Conservation (phyloP, 2,113 vertebrate genomes). For the Harpagus bidentatus region DNA sequence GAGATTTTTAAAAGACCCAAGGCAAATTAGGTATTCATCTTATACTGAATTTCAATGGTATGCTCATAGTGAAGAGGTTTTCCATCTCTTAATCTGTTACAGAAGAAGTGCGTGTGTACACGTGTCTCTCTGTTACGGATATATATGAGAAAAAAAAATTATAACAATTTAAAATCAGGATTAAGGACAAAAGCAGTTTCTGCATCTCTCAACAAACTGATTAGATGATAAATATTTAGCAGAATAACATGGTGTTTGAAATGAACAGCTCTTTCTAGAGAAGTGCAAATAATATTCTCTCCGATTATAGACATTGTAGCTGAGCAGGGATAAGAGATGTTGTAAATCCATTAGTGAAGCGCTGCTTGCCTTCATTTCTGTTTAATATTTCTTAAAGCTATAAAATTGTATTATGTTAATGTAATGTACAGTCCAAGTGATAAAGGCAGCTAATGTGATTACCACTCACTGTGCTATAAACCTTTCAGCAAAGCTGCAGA, state of each 20-base stretch:
- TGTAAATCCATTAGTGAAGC: conserved; percentile 68
- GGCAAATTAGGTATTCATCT: neutral
- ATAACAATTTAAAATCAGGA: neutral
- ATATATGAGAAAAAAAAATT: neutral
- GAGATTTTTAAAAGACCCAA: neutral
- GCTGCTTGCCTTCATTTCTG: conserved; percentile 51
- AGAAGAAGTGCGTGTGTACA: neutral
- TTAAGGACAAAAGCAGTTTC: neutral
- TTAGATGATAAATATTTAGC: neutral
- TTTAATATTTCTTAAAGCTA: conserved; percentile 72
- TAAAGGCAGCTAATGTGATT: conserved; percentile 63
- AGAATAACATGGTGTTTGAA: conserved; percentile 9
- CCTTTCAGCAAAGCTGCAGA: conserved; percentile 41
- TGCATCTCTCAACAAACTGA: neutral
- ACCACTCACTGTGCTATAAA: conserved; percentile 60
- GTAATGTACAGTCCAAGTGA: conserved; percentile 55
- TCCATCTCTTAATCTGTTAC: neutral
- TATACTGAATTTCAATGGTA: neutral
- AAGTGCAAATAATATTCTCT: conserved; percentile 41
- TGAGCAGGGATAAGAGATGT: conserved; percentile 42
- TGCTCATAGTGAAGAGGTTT: neutral
- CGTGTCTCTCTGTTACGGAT: neutral
- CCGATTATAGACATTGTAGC: conserved; percentile 3
- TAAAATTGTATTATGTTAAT: conserved; percentile 70
- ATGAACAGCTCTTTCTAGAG: conserved; percentile 22